These are phyloP conservation scores for Camelus bactrianus DNA, from an alignment of 2,113 vertebrate species.

Conservation along the genomic window DNA sequence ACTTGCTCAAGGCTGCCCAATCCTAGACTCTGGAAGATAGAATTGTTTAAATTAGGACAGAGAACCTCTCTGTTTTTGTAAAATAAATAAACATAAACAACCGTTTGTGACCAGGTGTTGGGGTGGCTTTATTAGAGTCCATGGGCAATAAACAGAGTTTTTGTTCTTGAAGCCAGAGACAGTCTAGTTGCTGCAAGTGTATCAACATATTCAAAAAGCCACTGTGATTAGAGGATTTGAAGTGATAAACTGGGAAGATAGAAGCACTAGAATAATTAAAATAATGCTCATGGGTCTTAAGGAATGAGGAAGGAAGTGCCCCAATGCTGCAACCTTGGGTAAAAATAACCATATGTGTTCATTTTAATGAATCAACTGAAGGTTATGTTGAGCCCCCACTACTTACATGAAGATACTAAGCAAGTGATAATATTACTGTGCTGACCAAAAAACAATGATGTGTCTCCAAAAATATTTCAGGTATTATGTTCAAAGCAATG, in stretches of 20 bases:
- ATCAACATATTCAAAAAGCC: background rate
- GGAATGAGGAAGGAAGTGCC: background rate
- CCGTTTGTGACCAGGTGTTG: background rate
- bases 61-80: background rate
- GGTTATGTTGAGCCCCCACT: background rate
- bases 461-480: background rate
- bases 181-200: background rate
- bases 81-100: background rate
- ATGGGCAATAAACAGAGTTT: background rate
- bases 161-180: background rate
- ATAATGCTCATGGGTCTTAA: background rate
- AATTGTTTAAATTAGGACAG: background rate
- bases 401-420: background rate
- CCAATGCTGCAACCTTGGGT: background rate
- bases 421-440: background rate
- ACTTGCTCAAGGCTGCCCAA: background rate
- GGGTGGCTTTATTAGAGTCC: background rate
- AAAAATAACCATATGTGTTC: background rate
- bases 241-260: background rate
- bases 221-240: background rate
- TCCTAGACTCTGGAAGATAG: background rate
- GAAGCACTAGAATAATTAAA: background rate
- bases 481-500: background rate
- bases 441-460: background rate
- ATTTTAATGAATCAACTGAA: background rate